Base-by-base conservation (phyloP, 2,113 vertebrate species). In the Ibidorhyncha struthersii region DNA sequence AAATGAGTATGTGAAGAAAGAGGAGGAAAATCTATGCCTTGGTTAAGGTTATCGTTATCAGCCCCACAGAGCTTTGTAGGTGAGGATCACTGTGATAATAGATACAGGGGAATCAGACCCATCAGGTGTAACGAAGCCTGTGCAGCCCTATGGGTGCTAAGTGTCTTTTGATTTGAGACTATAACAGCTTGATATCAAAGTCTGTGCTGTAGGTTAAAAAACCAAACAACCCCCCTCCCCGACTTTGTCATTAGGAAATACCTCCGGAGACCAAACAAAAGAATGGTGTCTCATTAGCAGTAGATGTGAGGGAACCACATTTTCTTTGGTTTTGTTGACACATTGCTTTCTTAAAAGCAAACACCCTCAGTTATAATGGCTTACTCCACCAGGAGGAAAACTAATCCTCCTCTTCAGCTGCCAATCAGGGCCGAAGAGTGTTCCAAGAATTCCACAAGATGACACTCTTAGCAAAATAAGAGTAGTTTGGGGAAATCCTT, bases 401-500 rank as follows among this genome's bases (percentile, higher is more conserved):
- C 81, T 94, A 96, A 91, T 96, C 93, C 90, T 89, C 61, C 70
- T 85, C 95, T 91, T 97, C 52, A 91, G 36, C 81, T 95, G 94
- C 94, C 96, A 97, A 82, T 97, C 93, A 95, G 84, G 36, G 55
- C 43, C 0, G 0, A 95, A 96, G 83, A 95, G 45, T 90, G 94
- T 96, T 96, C 91, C 86, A 91, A 85, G 89, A 96, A 94, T 93
- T 96, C 93, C 93, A 96, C 97, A 93, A 96, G 96, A 96, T 96
- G 96, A 97, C 94, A 96, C 93, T 94, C 86, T 95, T 88, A 93
- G 91, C 96, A 96, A 97, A 97, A 97, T 62, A 93, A 94, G 94
- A 85, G 82, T 77, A 84, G 66, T 79, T 73, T 80, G 56, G 29
- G 56, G 62, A 95, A 96, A 94, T 73, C 56, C 58, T 85, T 92